Evolutionary conservation across 1,140 invertebrate species (phyloP).

Genomic region (Phortica variegata): DNA sequence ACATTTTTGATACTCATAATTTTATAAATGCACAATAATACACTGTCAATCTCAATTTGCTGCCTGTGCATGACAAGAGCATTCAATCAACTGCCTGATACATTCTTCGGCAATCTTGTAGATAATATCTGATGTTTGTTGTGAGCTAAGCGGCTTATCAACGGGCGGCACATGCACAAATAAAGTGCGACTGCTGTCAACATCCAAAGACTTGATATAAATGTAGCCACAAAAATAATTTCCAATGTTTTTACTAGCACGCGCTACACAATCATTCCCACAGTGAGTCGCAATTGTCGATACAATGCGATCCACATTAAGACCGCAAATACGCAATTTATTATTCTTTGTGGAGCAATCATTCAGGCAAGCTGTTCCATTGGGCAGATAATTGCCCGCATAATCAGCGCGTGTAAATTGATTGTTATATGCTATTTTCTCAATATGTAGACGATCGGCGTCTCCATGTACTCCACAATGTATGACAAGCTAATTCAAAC

Average conservation of each 20-base stretch:
- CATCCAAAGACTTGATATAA: conserved; percentile 63
- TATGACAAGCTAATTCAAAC: conserved; percentile 60
- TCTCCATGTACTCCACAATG: conserved; percentile 63
- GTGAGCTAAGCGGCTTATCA: conserved; percentile 59
- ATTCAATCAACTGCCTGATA: conserved; percentile 20
- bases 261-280: conserved; percentile 22
- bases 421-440: conserved; percentile 59
- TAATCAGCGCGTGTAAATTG: conserved; percentile 60
- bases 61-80: conserved; percentile 26
- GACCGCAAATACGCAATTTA: conserved; percentile 47
- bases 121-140: conserved; percentile 60
- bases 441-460: conserved; percentile 60
- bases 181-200: conserved; percentile 57
- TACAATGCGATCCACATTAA: conserved; percentile 60
- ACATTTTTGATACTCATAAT: not conserved
- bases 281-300: conserved; percentile 27
- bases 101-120: conserved; percentile 59
- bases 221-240: conserved; percentile 67
- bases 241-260: conserved; percentile 35
- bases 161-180: conserved; percentile 68
- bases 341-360: conserved; percentile 31
- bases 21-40: no score
- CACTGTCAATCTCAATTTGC: conserved; percentile 6
- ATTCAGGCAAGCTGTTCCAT: conserved; percentile 43
- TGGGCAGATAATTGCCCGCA: conserved; percentile 45